phyloP scores from a whole-genome alignment of 2,113 vertebrate species.

The Picathartes gymnocephalus region DNA sequence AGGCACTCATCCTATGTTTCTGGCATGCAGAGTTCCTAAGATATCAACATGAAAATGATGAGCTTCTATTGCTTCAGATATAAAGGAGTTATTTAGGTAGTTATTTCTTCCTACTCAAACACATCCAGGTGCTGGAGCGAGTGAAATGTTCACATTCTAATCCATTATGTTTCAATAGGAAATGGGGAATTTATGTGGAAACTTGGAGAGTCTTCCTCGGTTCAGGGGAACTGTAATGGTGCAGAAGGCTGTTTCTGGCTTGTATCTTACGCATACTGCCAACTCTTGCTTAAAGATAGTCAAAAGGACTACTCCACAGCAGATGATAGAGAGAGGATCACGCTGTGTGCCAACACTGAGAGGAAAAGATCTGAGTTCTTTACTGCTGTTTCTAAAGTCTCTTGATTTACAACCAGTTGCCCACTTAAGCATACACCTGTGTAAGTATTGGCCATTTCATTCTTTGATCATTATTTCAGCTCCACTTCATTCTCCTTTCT shows the following conservation, averaged over 20 bases:
- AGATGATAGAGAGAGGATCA: neutral
- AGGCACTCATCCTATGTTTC: neutral
- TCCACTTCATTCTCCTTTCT: neutral
- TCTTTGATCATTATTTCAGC: neutral
- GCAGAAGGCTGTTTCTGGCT: neutral
- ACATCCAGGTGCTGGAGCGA: neutral
- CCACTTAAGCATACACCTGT: neutral
- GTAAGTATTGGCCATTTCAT: neutral
- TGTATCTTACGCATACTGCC: neutral
- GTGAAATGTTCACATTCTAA: neutral
- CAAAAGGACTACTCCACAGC: neutral
- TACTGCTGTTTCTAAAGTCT: neutral
- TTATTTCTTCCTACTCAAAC: neutral
- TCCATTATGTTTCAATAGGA: neutral
- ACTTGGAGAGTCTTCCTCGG: neutral
- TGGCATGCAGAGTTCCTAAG: neutral
- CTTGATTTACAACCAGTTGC: neutral
- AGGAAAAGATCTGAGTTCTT: neutral
- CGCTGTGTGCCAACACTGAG: neutral
- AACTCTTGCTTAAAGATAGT: neutral
- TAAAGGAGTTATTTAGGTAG: neutral
- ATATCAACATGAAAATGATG: neutral
- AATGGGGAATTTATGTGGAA: neutral
- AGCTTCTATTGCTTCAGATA: neutral
- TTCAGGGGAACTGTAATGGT: neutral